Evolutionary conservation across 2,888 invertebrate species (phyloP).

Genomic region (Dynastes maya): DNA sequence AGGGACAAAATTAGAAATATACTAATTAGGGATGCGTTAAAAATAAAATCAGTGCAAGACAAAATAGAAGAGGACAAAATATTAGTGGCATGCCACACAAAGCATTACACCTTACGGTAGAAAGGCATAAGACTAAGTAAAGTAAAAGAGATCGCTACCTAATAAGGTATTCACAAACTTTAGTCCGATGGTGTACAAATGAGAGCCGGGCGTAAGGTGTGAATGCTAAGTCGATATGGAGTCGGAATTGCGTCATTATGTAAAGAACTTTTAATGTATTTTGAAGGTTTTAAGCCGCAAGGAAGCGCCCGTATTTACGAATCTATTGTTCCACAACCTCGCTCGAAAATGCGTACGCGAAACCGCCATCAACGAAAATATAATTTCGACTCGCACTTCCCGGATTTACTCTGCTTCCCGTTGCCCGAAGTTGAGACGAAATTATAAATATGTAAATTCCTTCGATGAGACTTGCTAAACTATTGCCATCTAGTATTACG

Average conservation of each 20-base stretch:
- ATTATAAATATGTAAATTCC: slow-evolving; percentile 11
- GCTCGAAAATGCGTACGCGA: background rate
- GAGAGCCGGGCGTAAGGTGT: background rate
- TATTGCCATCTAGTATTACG: background rate
- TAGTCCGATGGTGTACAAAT: background rate
- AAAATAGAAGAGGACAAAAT: no score
- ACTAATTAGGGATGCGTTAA: no score
- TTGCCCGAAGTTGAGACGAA: background rate
- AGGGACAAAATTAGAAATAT: no score
- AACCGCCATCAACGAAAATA: slow-evolving; percentile 4
- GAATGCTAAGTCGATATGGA: background rate
- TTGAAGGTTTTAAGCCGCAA: background rate
- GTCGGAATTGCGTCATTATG: slow-evolving; percentile 1
- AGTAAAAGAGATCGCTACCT: no score
- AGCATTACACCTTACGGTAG: no score
- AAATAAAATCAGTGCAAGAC: no score
- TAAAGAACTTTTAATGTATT: slow-evolving; percentile 24
- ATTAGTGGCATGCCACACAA: no score
- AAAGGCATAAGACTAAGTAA: no score
- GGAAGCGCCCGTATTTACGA: background rate
- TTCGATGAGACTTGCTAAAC: background rate
- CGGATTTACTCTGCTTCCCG: background rate
- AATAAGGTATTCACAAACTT: no score
- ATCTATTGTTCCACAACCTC: background rate
- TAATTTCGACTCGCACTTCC: background rate